A percentile compares a stretch with the other conserved stretches of the same genome.
phyloP scores from a whole-genome alignment of 2,113 vertebrate species.

The Cynocephalus volans region DNA sequence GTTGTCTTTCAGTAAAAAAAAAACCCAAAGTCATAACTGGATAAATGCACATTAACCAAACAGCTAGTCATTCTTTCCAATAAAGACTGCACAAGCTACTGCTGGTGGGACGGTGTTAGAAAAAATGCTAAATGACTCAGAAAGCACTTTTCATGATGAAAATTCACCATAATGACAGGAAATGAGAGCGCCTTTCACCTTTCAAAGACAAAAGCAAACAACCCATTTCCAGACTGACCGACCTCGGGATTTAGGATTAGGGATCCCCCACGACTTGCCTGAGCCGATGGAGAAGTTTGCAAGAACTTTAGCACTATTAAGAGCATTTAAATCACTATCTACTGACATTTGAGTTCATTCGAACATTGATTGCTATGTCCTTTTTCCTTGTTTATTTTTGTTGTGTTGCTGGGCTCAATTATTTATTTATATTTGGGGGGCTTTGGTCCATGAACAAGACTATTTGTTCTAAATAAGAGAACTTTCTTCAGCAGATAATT shows the following conservation, averaged over 20 bases:
- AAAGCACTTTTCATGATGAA: neutral
- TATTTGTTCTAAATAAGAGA: neutral
- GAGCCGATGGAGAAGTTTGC: accelerated
- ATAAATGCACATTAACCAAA: neutral
- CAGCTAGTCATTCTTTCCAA: neutral
- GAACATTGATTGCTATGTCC: accelerated
- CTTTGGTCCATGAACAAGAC: neutral
- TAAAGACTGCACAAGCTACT: accelerated
- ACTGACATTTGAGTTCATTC: neutral
- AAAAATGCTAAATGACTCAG: neutral
- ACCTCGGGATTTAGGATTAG: neutral
- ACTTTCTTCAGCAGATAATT: neutral
- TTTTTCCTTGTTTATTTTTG: neutral
- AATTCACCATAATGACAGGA: no score
- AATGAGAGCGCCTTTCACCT: no score
- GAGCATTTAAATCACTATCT: no score
- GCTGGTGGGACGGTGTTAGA: accelerated
- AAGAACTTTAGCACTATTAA: neutral
- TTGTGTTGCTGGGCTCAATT: no score
- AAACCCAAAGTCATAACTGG: accelerated
- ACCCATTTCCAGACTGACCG: accelerated
- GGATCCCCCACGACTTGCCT: accelerated
- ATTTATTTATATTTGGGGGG: no score
- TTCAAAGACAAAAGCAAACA: neutral
- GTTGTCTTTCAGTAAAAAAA: neutral